Evolutionary conservation across 1,140 invertebrate genomes (phyloP).

Genomic region (Condylostylus longicornis): DNA sequence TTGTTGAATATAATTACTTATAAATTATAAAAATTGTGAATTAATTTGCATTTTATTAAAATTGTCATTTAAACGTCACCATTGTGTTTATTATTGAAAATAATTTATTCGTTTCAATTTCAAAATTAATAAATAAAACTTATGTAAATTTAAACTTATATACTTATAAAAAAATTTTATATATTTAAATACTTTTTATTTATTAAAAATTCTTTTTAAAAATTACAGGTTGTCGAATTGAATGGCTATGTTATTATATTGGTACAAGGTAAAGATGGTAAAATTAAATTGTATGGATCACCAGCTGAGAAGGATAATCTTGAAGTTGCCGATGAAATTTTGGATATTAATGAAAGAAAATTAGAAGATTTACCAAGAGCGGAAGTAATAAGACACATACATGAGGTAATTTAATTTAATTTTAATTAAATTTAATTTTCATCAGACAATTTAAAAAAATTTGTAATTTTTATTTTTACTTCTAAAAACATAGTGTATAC

Average conservation of each 20-base stretch:
- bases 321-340: constrained; percentile 88
- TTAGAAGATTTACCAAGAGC: constrained; percentile 75
- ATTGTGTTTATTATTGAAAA: no score
- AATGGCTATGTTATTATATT: constrained; percentile 92
- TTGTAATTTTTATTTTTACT: constrained; percentile 34
- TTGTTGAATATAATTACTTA: no score
- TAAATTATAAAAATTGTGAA: no score
- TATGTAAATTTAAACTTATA: no score
- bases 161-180: no score
- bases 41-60: no score
- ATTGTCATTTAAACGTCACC: no score
- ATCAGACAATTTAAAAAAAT: constrained; percentile 4
- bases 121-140: no score
- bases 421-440: constrained; percentile 2
- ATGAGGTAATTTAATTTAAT: constrained; percentile 51
- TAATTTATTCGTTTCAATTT: no score
- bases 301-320: constrained; percentile 84
- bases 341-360: constrained; percentile 85
- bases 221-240: constrained; percentile 62
- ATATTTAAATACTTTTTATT: no score
- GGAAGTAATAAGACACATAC: constrained; percentile 84
- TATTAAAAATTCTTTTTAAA: no score
- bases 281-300: constrained; percentile 91
- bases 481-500: constrained; percentile 88
- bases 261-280: constrained; percentile 82